phyloP scores from a whole-genome alignment of 2,888 invertebrate genomes.

The Trichopoda pennipes region DNA sequence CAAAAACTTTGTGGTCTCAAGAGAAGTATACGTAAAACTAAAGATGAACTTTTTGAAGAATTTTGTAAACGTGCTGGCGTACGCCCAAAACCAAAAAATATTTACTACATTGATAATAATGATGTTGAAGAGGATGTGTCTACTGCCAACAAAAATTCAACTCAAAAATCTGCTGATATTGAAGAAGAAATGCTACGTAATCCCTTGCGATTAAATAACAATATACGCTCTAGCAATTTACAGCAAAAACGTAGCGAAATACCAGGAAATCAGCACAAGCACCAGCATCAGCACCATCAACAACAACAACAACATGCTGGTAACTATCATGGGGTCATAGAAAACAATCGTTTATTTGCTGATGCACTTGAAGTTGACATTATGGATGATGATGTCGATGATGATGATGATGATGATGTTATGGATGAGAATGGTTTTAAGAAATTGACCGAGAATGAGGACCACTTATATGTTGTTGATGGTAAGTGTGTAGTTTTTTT shows the following conservation, averaged over 20 bases:
- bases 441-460: constrained; percentile 73
- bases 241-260: constrained; percentile 54
- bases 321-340: constrained; percentile 35
- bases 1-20: constrained; percentile 77
- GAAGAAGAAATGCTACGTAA: constrained; percentile 50
- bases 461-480: constrained; percentile 75
- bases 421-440: constrained; percentile 73
- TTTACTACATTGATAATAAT: constrained; percentile 78
- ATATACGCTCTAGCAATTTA: constrained; percentile 58
- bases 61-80: constrained; percentile 79
- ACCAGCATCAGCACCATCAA: constrained; percentile 30
- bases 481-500: constrained; percentile 70
- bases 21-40: constrained; percentile 78
- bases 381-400: constrained; percentile 64
- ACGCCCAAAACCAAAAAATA: constrained; percentile 79
- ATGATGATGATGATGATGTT: constrained; percentile 36
- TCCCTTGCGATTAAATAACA: constrained; percentile 48
- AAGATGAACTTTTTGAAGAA: constrained; percentile 80
- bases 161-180: constrained; percentile 45
- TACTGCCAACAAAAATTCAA: constrained; percentile 64
- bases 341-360: constrained; percentile 49
- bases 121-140: constrained; percentile 13
- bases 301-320: constrained; percentile 45
- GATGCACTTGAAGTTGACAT: constrained; percentile 39
- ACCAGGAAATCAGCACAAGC: constrained; percentile 38